A percentile compares a stretch with the other conserved stretches of the same genome.
phyloP scores from a whole-genome alignment of 2,113 vertebrate species.

The Heterocephalus glaber region DNA sequence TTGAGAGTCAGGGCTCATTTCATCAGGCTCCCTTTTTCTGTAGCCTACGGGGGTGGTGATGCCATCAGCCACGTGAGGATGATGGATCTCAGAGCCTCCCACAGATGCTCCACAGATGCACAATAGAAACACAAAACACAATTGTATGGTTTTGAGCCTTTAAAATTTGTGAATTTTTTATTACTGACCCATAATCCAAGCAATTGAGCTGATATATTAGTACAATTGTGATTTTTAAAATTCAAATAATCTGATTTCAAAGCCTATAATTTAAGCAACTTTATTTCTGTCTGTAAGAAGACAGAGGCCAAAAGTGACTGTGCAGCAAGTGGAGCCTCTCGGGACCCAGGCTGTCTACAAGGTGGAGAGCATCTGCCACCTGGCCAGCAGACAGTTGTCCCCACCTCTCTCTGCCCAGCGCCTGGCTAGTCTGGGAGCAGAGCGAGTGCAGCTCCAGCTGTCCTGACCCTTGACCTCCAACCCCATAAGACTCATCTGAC shows the following conservation, averaged over 20 bases:
- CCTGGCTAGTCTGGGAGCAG: fast-evolving
- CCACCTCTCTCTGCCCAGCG: fast-evolving
- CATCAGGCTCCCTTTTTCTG: neutral
- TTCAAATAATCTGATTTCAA: neutral
- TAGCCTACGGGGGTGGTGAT: neutral
- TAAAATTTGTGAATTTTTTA: neutral
- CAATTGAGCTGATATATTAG: neutral
- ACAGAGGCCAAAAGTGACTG: neutral
- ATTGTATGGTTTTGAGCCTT: neutral
- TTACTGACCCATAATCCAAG: neutral
- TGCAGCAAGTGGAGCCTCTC: neutral
- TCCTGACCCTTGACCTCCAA: neutral
- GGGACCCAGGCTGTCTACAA: too few relatives aligned
- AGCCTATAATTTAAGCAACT: neutral
- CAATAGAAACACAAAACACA: neutral
- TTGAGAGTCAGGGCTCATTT: neutral
- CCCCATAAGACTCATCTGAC: neutral
- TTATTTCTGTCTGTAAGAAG: neutral
- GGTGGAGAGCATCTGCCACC: neutral
- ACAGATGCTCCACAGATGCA: neutral
- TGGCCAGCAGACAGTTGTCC: neutral
- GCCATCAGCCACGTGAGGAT: too few relatives aligned
- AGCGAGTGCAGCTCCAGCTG: neutral
- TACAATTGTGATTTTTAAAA: neutral
- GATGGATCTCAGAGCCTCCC: neutral